Evolutionary conservation across 2,888 invertebrate genomes (phyloP), one percentile per base, ranked within the genome.

Genomic region (Phaedon cochleariae): DNA sequence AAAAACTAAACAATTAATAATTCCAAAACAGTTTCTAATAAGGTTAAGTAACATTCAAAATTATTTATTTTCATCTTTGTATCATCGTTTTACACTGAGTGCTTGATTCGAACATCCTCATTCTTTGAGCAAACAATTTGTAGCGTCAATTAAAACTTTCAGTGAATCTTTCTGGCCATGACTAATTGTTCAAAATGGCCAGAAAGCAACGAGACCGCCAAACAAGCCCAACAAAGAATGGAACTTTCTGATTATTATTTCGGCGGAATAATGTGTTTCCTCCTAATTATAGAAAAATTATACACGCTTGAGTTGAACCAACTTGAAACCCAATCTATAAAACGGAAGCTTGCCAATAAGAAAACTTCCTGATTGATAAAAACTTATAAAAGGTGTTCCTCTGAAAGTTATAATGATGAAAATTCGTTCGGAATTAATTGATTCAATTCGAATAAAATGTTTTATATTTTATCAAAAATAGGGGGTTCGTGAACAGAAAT

Each of bases 371-470:
- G 18, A 54, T 46, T 46, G 48, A 54, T 61, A 20, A 61, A 46
- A 46, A 61, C 20, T 61, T 48, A 54, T 61, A 60, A 60, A 41
- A 54, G 20, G 54, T 54, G 48, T 34, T 54, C 20, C 20, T 22
- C 22, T 22, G n/a, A 17, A 60, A 62, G 26, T 62, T 62, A 48
- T 51, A 57, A 57, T 41, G 51, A 49, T 57, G 57, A 55, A 61
- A 52, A 64, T 46, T 46, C 37, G 45, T 48, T 52, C 59, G 15
- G 48, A 26, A 53, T 54, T 64, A 46, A 64, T 59, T 64, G 59
- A 41, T 29, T 52, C 59, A 20, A 31, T 57, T 53, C 52, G 53
- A 59, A 57, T 63, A 29, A 41, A 59, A 59, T 46, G 59, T 64
- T 64, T 57, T 26, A 52, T 52, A 45, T 59, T 34, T 26, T 29